Base-by-base conservation (phyloP, 64 coral and sea anemone genomes). In the Actinia equina region DNA sequence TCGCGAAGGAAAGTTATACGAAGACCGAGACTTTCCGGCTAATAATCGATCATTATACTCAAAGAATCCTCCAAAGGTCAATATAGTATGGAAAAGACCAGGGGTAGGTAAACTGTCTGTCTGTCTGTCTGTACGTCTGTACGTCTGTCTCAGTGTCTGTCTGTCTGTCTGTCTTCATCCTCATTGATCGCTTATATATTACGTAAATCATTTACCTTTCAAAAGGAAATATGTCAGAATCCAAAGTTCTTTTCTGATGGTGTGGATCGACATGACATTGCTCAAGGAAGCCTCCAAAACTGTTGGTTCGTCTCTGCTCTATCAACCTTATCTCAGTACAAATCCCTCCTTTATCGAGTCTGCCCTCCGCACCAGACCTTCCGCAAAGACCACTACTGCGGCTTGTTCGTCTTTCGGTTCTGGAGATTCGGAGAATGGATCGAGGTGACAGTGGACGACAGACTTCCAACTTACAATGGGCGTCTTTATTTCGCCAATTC, bases 351-450 rank as follows among this genome's bases (percentile, higher is more conserved):
- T 53, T 88, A 93, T 18, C 91, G 88, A 2, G 91, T 96, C 22
- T 92, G 91, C 58, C 94, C 94, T 17, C 49, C 61, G 11, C 87
- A 85, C 12, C 94, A 96, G 43, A 90, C 87, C 55, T 96, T 96
- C 77, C 87, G 89, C 22, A 83, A 59, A 17, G 86, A 44, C 14
- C 89, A 64, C 42, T 96, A 96, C n/a, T 96, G 94, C 22, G 94
- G 94, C 43, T 85, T 93, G 88, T 96, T 96, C 51, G 82, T 80
- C 30, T 96, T 96, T 26, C 93, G 92, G 37, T 96, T 96, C 82
- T 96, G 94, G 94, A 79, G 89, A 4, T 93, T 93, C 87, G 94
- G 94, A 25, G 94, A 96, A 90, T 96, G 94, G 94, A 93, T 79
- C 1, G 94, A 96, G 55, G 94, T 96, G 18, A 93, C 91, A 3